Evolutionary conservation across 2,113 vertebrate species (phyloP).

Genomic region (Pseudonaja textilis): DNA sequence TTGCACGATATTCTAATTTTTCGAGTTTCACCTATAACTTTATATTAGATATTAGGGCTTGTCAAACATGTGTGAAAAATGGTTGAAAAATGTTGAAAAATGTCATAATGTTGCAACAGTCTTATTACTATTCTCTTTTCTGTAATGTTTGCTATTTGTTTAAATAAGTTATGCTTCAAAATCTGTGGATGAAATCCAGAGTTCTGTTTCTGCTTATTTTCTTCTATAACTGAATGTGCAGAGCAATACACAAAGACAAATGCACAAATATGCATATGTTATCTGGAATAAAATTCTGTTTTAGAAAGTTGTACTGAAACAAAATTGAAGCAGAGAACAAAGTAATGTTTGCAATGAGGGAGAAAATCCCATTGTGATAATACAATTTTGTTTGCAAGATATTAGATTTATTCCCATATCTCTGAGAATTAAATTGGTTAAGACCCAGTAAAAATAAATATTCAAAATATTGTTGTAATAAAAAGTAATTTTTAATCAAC

Average conservation of each 20-base stretch:
- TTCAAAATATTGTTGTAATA: neutral
- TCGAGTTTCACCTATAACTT: neutral
- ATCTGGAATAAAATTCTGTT: neutral
- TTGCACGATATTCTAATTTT: too few species aligned
- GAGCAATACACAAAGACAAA: neutral
- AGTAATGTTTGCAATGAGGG: neutral
- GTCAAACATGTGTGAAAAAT: neutral
- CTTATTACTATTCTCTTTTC: neutral
- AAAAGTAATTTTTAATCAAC: neutral
- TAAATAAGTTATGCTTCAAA: neutral
- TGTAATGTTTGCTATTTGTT: neutral
- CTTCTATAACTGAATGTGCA: neutral
- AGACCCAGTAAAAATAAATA: neutral
- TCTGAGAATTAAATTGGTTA: neutral
- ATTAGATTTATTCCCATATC: neutral
- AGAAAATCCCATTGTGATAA: neutral
- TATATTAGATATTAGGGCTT: neutral
- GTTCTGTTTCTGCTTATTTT: neutral
- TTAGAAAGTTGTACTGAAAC: neutral
- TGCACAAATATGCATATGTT: neutral
- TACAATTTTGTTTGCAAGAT: neutral
- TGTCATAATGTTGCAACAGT: neutral
- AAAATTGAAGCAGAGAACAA: neutral
- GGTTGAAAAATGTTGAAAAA: too few species aligned
- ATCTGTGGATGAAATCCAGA: neutral